Percentiles rank a stretch among this genome's conserved stretches.
Conservation (phyloP, 2,888 invertebrate genomes). For the Copidosoma aretas region DNA sequence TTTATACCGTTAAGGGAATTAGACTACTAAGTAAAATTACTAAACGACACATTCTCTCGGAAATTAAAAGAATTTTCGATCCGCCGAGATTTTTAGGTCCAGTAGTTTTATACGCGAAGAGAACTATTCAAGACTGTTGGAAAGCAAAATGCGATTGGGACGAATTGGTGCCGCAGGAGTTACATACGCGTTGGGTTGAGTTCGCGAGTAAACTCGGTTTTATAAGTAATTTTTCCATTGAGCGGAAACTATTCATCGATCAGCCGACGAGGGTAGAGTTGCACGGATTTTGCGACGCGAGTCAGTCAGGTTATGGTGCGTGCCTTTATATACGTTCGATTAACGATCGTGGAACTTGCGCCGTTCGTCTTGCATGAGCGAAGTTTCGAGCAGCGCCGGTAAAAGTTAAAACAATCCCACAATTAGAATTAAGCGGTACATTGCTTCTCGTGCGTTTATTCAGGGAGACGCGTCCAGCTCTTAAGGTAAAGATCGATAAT, state of each 20-base stretch:
- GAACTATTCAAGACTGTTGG: background rate
- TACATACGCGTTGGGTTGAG: background rate
- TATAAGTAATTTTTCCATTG: background rate
- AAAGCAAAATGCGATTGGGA: background rate
- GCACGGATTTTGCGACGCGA: conserved; percentile 9
- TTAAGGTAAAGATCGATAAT: background rate
- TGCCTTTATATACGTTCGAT: background rate
- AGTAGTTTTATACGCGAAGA: background rate
- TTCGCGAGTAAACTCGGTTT: background rate
- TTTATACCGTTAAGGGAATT: background rate
- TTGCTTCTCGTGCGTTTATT: background rate
- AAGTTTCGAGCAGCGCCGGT: background rate
- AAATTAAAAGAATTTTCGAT: conserved; percentile 1
- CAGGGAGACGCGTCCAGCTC: background rate
- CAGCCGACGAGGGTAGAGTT: background rate
- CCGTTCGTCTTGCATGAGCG: background rate
- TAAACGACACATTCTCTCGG: background rate
- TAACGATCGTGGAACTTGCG: background rate
- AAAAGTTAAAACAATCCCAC: background rate
- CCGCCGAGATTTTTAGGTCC: background rate
- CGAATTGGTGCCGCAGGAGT: background rate
- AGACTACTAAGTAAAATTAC: background rate
- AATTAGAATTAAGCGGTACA: conserved; percentile 7
- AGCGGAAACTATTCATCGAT: background rate
- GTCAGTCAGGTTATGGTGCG: background rate